Base-by-base conservation (phyloP, 2,888 invertebrate genomes). In the Axea sp. region DNA sequence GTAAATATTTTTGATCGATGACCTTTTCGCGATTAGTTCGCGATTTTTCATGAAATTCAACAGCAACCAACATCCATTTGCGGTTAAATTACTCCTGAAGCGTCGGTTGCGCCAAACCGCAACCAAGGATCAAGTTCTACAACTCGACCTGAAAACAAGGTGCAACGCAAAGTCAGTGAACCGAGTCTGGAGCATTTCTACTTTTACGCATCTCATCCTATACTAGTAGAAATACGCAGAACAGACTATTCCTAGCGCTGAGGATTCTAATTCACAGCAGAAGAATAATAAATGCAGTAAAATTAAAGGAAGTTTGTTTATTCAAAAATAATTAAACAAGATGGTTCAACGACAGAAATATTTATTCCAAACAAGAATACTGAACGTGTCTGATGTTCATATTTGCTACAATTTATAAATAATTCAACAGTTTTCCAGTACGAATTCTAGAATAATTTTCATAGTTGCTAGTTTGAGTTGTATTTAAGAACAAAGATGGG, bases 131-230 rank as follows among this genome's bases (percentile, higher is more conserved):
- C 73, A 45, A 73, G 73, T 73, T 73, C 60, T 67, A 35, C 62
- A 55, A 73, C 60, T 67, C 67, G 60, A 53, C 65, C 59, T 67
- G 65, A 60, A 73, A 73, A 73, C 73, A 67, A 73, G 73, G 73
- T 67, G 62, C 67, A 73, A 73, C 60, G 60, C 62, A 12, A 55
- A 73, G 73, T 73, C 73, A 73, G 60, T 73, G 73, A 73, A 73
- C 73, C 67, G 73, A 60, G 67, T 67, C 73, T 33, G 39, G 47
- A 73, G 45, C 53, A 62, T 73, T 73, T 73, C 67, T 67, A 67
- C 73, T 73, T 73, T 73, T 73, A 67, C 73, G 67, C 73, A 73
- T 62, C 73, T 53, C 67, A 64, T 67, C 65, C 73, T 45, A 64
- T 30, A 49, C 28, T 26, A 41, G 26, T 47, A 43, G 17, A 45